Percentiles rank a stretch among this genome's conserved stretches.
Conservation (phyloP, 1,140 invertebrate genomes). For the Asobara japonica region DNA sequence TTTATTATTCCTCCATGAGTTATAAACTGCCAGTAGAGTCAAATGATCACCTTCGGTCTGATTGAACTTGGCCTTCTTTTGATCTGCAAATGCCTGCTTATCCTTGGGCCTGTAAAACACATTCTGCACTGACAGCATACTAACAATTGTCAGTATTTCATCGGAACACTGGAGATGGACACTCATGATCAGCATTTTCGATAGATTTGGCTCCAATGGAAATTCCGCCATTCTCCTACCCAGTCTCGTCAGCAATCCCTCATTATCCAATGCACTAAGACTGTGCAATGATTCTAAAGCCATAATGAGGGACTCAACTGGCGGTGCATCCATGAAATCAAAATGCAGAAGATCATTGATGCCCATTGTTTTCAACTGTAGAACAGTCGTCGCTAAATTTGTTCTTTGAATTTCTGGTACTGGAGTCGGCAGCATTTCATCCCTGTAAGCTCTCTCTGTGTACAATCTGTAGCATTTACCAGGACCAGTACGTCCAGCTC, state of each 20-base stretch:
- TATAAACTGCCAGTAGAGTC: slow-evolving; percentile 97
- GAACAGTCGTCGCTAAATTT: slow-evolving; percentile 93
- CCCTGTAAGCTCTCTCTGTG: slow-evolving; percentile 96
- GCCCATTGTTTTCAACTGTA: slow-evolving; percentile 99
- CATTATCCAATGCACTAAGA: slow-evolving; percentile 95
- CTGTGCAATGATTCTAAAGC: slow-evolving; percentile 97
- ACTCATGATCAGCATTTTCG: slow-evolving; percentile 99
- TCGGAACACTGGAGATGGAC: slow-evolving; percentile 98
- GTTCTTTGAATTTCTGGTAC: slow-evolving; percentile 99
- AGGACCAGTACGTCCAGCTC: slow-evolving; percentile 96
- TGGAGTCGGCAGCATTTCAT: slow-evolving; percentile 98
- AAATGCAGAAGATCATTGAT: slow-evolving; percentile 99
- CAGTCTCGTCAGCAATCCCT: slow-evolving; percentile 92
- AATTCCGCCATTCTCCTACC: slow-evolving; percentile 99
- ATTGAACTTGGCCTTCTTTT: slow-evolving; percentile 99
- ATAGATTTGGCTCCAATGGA: slow-evolving; percentile 97
- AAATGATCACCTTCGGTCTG: slow-evolving; percentile 98
- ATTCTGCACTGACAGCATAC: slow-evolving; percentile 99
- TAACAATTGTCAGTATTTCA: slow-evolving; percentile 98
- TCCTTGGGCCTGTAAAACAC: slow-evolving; percentile 98
- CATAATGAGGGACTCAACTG: slow-evolving; percentile 96
- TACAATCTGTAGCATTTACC: slow-evolving; percentile 99
- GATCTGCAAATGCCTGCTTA: slow-evolving; percentile 97
- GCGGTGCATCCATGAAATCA: slow-evolving; percentile 99
- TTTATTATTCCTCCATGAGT: slow-evolving; percentile 99